Base-by-base conservation (phyloP, 92 coral and sea anemone genomes). In the Epizoanthus stellaris region DNA sequence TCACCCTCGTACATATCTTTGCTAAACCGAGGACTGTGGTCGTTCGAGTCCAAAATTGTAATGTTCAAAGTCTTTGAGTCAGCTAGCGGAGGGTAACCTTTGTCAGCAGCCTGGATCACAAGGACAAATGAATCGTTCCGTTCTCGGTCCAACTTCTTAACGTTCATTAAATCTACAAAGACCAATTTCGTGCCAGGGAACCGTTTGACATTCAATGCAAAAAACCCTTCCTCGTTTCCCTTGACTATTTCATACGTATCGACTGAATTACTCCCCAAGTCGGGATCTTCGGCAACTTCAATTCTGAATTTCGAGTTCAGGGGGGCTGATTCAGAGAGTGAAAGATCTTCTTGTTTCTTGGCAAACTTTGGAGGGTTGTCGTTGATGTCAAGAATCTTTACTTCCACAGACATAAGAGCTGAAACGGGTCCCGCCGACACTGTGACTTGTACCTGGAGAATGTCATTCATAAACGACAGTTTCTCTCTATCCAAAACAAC, bases 61-160 rank as follows among this genome's bases (percentile, higher is more conserved):
- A 94, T 86, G 54, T 88, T 90, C 15, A 94, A 56, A 16, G 74
- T 85, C 62, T 92, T 94, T 39, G 86, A 71, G 49, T 90, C 98
- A 25, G 93, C 60, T 53, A 82, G 85, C 9, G 92, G 89, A 17
- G 98, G 95, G 20, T 67, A 81, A 6, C 98, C 98, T 6, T 91
- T 95, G 68, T 94, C 98, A 3, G 87, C 71, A 0, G 98, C 98
- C 39, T 91, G 89, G 49, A 94, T 82, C 20, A 87, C 91, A 57
- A 94, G 76, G 34, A 75, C 73, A 73, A 80, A 94, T 25, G 87
- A 92, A 43, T 88, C 92, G 19, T 88, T 94, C 8, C 42, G 83
- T 64, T 94, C 98, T 47, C 98, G 98, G 83, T 94, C 98, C 4
- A 94, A 87, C 30, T 88, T 89, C 30, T 86, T 92, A 5, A 85